These are phyloP conservation scores for Ormyrus labotus DNA, from an alignment of 2,888 invertebrate species.

Conservation along the genomic window DNA sequence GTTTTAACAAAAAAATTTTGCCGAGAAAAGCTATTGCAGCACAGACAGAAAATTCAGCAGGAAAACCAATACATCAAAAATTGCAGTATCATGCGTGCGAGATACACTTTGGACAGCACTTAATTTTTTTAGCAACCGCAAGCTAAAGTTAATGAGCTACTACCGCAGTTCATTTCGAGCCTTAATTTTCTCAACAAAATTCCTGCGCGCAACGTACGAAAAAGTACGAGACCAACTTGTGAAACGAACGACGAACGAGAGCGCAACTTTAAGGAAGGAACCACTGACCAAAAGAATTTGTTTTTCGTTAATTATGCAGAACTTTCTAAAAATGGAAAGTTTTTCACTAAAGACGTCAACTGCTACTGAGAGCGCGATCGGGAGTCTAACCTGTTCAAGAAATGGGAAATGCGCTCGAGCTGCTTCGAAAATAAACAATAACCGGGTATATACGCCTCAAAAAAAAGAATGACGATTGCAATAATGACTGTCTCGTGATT, in stretches of 20 bases:
- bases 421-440: background rate
- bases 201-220: too few species aligned
- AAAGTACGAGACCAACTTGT: too few species aligned
- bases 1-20: background rate
- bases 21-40: background rate
- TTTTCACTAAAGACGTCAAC: slow-evolving; percentile 14
- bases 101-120: slow-evolving; percentile 16
- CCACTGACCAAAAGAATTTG: background rate
- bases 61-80: slow-evolving; percentile 22
- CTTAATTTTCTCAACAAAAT: too few species aligned
- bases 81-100: slow-evolving; percentile 42
- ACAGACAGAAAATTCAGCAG: too few species aligned
- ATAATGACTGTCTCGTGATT: too few species aligned
- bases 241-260: too few species aligned
- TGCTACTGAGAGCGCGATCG: background rate
- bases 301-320: slow-evolving; percentile 36
- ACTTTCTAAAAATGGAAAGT: slow-evolving; percentile 58
- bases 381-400: slow-evolving; percentile 19
- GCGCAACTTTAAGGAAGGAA: too few species aligned
- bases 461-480: too few species aligned
- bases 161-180: background rate
- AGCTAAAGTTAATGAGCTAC: background rate
- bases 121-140: slow-evolving; percentile 8
- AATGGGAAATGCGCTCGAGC: too few species aligned
- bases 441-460: too few species aligned